Conservation (phyloP, 1,140 invertebrate genomes). For the Drosophila fuyamai region DNA sequence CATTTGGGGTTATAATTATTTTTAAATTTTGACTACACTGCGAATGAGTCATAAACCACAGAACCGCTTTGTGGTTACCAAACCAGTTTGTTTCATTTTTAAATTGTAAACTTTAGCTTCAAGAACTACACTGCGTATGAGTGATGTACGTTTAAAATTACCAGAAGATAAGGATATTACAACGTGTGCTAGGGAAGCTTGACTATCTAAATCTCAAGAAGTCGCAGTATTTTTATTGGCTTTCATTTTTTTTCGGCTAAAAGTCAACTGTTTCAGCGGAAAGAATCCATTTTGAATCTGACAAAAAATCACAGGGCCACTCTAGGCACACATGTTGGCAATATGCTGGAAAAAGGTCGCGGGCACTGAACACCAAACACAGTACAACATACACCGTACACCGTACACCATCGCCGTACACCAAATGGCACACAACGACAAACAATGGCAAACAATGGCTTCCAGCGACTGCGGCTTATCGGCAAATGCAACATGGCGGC, state of each 20-base stretch:
- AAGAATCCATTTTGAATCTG: neutral
- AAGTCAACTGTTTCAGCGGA: no score
- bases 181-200: no score
- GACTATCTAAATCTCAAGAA: no score
- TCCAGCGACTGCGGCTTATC: slow-evolving; percentile 46
- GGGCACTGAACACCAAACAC: slow-evolving; percentile 18
- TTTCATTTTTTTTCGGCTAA: no score
- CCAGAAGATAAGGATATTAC: no score
- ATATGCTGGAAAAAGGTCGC: slow-evolving; percentile 17
- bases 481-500: slow-evolving; percentile 55
- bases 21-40: no score
- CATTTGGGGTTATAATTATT: no score
- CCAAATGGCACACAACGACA: slow-evolving; percentile 1
- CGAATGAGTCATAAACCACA: no score
- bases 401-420: slow-evolving; percentile 8
- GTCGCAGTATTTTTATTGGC: no score
- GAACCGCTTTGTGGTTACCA: no score
- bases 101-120: neutral
- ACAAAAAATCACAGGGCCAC: neutral
- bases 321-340: slow-evolving; percentile 20
- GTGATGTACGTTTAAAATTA: neutral
- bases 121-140: neutral
- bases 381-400: slow-evolving; percentile 3
- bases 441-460: slow-evolving; percentile 35
- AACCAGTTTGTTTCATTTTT: neutral